Evolutionary conservation across 2,113 vertebrate genomes (phyloP).

Genomic region (Petrocephalus zakoni): DNA sequence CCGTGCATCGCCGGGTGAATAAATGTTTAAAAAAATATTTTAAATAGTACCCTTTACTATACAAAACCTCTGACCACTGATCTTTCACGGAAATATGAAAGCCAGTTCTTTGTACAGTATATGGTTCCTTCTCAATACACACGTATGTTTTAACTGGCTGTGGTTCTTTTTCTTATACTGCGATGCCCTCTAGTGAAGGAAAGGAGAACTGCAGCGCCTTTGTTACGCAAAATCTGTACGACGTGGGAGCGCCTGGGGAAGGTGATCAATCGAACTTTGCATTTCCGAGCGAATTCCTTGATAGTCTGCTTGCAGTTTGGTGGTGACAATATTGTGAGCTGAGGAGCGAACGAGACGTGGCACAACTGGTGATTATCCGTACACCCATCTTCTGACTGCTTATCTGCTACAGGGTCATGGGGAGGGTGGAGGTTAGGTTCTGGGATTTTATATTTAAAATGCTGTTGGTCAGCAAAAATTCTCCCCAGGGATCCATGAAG

Average conservation of each 20-base stretch:
- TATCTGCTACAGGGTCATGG: neutral
- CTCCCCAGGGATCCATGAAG: neutral
- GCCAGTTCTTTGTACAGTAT: neutral
- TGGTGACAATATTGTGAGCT: neutral
- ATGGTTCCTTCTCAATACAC: too few species aligned
- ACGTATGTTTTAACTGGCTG: neutral
- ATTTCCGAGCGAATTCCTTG: neutral
- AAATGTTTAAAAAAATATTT: neutral
- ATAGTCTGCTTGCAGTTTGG: neutral
- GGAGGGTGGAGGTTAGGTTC: neutral
- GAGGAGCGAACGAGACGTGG: neutral
- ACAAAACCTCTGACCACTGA: neutral
- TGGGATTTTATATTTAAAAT: neutral
- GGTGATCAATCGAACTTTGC: neutral
- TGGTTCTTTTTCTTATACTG: neutral
- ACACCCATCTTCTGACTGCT: neutral
- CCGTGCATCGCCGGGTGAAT: neutral
- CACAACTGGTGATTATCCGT: neutral
- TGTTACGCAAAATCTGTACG: neutral
- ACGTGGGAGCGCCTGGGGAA: neutral
- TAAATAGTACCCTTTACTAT: neutral
- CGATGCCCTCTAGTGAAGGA: neutral
- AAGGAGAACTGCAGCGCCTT: neutral
- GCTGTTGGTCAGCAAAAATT: neutral
- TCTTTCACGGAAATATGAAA: neutral